phyloP scores from a whole-genome alignment of 2,888 invertebrate genomes.

The Thalpophila matura region DNA sequence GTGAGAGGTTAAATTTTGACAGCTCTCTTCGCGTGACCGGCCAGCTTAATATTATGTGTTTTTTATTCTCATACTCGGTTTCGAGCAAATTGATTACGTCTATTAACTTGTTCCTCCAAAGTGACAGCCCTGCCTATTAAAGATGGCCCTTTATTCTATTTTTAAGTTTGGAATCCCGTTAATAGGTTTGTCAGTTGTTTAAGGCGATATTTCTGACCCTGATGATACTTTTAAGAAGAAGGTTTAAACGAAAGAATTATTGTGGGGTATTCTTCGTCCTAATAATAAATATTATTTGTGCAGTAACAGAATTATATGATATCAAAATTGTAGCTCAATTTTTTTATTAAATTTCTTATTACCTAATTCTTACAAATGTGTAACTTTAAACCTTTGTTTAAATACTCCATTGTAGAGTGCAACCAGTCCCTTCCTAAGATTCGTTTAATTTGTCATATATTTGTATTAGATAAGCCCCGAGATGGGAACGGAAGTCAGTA shows the following conservation, averaged over 20 bases:
- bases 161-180: slow-evolving; percentile 48
- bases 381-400: slow-evolving; percentile 53
- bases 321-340: too few relatives aligned
- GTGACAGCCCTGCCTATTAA: slow-evolving; percentile 79
- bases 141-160: slow-evolving; percentile 64
- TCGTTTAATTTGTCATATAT: slow-evolving; percentile 86
- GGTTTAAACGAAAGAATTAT: background rate
- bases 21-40: slow-evolving; percentile 81
- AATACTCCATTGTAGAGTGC: slow-evolving; percentile 56
- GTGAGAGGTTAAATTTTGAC: slow-evolving; percentile 77
- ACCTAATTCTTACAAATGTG: too few relatives aligned
- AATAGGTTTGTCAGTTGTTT: slow-evolving; percentile 46
- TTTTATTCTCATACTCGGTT: slow-evolving; percentile 74
- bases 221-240: background rate
- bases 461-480: slow-evolving; percentile 82
- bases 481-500: slow-evolving; percentile 86
- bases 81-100: slow-evolving; percentile 82
- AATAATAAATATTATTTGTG: too few relatives aligned
- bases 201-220: slow-evolving; percentile 28
- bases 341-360: background rate
- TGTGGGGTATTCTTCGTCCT: too few relatives aligned
- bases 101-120: slow-evolving; percentile 80
- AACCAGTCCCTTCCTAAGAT: slow-evolving; percentile 62
- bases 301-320: too few relatives aligned
- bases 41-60: slow-evolving; percentile 73